phyloP scores from a whole-genome alignment of 1,140 invertebrate species.

The Archegozetes longisetosus region DNA sequence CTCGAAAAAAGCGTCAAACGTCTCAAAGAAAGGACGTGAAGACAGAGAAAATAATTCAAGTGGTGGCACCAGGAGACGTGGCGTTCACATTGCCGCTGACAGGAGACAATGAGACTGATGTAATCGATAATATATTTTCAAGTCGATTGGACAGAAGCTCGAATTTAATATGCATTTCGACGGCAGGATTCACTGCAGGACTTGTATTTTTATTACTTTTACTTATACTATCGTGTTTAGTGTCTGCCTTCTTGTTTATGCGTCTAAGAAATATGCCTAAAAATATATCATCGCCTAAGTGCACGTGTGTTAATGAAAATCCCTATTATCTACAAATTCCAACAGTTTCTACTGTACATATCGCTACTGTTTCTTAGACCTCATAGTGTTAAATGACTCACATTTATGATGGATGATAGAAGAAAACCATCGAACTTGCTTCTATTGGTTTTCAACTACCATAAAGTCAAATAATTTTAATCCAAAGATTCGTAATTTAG shows the following conservation, averaged over 20 bases:
- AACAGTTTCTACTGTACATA: background rate
- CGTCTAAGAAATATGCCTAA: slow-evolving; percentile 39
- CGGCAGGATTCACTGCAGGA: slow-evolving; percentile 76
- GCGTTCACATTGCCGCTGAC: slow-evolving; percentile 62
- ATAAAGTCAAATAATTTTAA: background rate
- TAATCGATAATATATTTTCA: slow-evolving; percentile 7
- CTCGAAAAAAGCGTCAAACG: background rate
- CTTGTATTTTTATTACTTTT: slow-evolving; percentile 75
- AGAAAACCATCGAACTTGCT: too few relatives aligned
- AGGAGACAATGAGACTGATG: slow-evolving; percentile 53
- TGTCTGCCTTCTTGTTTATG: slow-evolving; percentile 77
- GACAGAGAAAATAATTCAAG: slow-evolving; percentile 73
- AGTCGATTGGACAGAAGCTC: slow-evolving; percentile 20
- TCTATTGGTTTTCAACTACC: background rate
- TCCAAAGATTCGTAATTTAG: background rate
- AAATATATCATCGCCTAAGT: background rate
- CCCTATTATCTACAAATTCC: slow-evolving; percentile 5
- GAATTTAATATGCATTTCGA: slow-evolving; percentile 71
- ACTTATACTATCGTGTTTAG: slow-evolving; percentile 69
- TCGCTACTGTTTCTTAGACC: background rate
- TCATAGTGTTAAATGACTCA: too few relatives aligned
- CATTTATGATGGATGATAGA: too few relatives aligned
- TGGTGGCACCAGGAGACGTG: slow-evolving; percentile 80
- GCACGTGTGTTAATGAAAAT: background rate
- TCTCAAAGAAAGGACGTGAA: slow-evolving; percentile 54